Evolutionary conservation across 2,888 invertebrate species (phyloP).

Genomic region (Apotomis betuletana): DNA sequence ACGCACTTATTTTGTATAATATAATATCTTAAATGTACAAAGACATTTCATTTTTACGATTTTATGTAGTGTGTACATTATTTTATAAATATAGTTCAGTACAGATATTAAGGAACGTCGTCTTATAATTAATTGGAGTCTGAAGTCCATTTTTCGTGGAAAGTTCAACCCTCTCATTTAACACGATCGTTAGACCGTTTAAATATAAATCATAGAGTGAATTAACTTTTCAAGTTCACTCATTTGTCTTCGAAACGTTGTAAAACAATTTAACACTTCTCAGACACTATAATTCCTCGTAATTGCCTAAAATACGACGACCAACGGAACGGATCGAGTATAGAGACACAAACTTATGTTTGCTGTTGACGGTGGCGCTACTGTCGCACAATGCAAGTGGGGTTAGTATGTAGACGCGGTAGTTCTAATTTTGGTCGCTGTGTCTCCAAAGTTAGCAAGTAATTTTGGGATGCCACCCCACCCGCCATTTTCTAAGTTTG

Average conservation of each 20-base stretch:
- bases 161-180: conserved; percentile 7
- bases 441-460: conserved; percentile 41
- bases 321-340: conserved; percentile 60
- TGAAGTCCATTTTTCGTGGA: not conserved
- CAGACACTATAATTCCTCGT: conserved; percentile 46
- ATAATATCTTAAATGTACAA: too few relatives aligned
- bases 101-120: too few relatives aligned
- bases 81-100: too few relatives aligned
- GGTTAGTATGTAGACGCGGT: not conserved
- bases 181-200: conserved; percentile 16
- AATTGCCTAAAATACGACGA: conserved; percentile 61
- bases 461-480: conserved; percentile 61
- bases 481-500: conserved; percentile 63
- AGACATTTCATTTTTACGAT: too few relatives aligned
- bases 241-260: conserved; percentile 34
- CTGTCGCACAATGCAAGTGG: not conserved
- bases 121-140: too few relatives aligned
- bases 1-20: too few relatives aligned
- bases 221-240: conserved; percentile 36
- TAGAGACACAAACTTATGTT: conserved; percentile 27
- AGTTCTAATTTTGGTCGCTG: conserved; percentile 17
- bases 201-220: conserved; percentile 27
- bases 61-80: too few relatives aligned
- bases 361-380: conserved; percentile 2
- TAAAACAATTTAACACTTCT: conserved; percentile 44